phyloP scores from a whole-genome alignment of 2,888 invertebrate species.

The Cantharis lateralis region DNA sequence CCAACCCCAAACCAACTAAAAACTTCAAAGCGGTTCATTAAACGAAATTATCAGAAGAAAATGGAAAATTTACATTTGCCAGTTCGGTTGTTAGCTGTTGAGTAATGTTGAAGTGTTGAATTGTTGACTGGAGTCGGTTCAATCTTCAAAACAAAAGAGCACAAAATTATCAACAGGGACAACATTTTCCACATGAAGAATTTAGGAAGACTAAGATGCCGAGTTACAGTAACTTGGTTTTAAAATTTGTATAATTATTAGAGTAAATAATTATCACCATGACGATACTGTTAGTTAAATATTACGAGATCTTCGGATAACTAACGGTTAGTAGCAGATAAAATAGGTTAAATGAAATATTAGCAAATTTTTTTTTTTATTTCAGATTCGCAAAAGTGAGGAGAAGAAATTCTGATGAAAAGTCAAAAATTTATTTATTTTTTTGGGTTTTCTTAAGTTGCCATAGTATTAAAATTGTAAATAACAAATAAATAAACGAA shows the following conservation, averaged over 20 bases:
- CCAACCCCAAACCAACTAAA: constrained; percentile 36
- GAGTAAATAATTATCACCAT: not conserved
- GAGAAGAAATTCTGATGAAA: too few species aligned
- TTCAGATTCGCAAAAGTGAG: too few species aligned
- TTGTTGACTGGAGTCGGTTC: not conserved
- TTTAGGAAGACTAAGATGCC: not conserved
- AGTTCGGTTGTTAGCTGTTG: not conserved
- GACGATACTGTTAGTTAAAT: not conserved
- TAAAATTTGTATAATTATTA: not conserved
- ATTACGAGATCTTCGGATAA: not conserved
- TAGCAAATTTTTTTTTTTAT: not conserved
- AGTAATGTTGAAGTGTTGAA: not conserved
- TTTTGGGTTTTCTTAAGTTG: too few species aligned
- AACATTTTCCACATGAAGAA: not conserved
- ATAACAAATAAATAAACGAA: not conserved
- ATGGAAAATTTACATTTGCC: not conserved
- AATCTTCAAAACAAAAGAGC: not conserved
- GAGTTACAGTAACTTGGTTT: not conserved
- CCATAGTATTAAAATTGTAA: not conserved
- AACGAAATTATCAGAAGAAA: not conserved
- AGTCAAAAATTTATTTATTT: too few species aligned
- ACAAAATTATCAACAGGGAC: not conserved
- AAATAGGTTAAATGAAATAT: not conserved
- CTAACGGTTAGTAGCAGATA: not conserved
- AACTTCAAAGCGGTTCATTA: constrained; percentile 4